These are phyloP conservation scores for Saccopteryx leptura DNA, from an alignment of 2,113 vertebrate species.

Conservation along the genomic window DNA sequence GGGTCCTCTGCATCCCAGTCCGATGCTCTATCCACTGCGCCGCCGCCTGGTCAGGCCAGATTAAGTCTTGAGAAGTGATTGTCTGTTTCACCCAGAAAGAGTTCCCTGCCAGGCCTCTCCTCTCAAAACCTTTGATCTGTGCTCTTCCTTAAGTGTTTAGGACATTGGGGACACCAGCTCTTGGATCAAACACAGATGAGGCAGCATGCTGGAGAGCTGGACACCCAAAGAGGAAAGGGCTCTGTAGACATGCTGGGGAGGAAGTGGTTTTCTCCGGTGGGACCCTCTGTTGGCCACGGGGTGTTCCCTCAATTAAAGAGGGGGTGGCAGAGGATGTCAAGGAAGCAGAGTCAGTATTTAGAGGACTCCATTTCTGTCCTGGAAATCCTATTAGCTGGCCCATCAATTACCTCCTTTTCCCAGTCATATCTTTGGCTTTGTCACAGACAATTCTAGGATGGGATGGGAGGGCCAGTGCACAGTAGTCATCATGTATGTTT, in stretches of 20 bases:
- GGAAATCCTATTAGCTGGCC: slow-evolving; percentile 55
- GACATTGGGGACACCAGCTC: background rate
- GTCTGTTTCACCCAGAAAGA: background rate
- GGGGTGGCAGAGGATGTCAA: background rate
- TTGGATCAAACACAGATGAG: background rate
- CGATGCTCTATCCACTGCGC: too few relatives aligned
- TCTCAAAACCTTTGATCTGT: slow-evolving; percentile 64
- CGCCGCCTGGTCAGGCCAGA: background rate
- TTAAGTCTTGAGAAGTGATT: slow-evolving; percentile 58
- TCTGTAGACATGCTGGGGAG: background rate
- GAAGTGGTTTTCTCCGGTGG: background rate
- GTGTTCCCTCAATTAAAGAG: background rate
- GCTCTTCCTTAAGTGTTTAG: background rate
- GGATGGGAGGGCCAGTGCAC: background rate
- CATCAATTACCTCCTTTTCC: background rate
- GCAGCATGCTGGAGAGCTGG: background rate
- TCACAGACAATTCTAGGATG: background rate
- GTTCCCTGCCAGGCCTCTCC: background rate
- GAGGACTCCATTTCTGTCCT: slow-evolving; percentile 56
- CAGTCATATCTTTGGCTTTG: background rate
- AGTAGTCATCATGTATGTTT: background rate
- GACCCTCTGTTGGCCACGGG: background rate
- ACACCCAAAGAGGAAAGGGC: background rate
- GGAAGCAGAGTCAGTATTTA: background rate
- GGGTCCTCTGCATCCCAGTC: too few relatives aligned